phyloP scores from a whole-genome alignment of 2,113 vertebrate species.

The Vulpes vulpes region DNA sequence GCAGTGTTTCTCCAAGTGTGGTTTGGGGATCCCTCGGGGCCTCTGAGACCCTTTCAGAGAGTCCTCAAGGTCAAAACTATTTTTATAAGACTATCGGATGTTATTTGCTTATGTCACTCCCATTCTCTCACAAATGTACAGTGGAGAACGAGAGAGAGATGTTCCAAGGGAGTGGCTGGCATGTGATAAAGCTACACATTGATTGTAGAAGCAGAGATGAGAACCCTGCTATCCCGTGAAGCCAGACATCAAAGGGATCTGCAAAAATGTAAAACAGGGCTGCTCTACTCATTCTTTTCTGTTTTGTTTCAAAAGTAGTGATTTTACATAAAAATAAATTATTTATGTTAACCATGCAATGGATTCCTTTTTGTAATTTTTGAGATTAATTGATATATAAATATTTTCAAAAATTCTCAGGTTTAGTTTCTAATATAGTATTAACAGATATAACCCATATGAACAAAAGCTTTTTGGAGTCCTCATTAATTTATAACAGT shows the following conservation, averaged over 20 bases:
- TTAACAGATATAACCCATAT: slow-evolving; percentile 3
- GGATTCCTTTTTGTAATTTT: not conserved
- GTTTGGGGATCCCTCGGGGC: not conserved
- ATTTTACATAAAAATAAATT: slow-evolving; percentile 10
- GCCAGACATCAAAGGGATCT: not conserved
- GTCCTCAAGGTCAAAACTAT: slow-evolving; percentile 29
- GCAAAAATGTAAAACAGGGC: not conserved
- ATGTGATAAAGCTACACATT: not conserved
- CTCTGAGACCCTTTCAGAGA: slow-evolving; percentile 28
- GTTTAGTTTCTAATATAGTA: slow-evolving; percentile 46
- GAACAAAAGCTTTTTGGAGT: slow-evolving; percentile 28
- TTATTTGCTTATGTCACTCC: not conserved
- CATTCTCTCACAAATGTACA: not conserved
- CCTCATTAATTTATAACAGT: slow-evolving; percentile 30
- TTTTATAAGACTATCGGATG: slow-evolving; percentile 1
- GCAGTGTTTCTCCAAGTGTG: slow-evolving; percentile 37
- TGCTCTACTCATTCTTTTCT: not conserved
- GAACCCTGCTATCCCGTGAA: not conserved
- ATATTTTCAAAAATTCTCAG: slow-evolving; percentile 15
- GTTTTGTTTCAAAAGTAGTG: not conserved
- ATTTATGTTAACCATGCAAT: not conserved
- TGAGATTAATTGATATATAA: not conserved
- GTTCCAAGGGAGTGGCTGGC: not conserved
- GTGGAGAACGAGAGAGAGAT: not conserved
- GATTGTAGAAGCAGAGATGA: not conserved